A percentile compares a stretch with the other conserved stretches of the same genome.
These are phyloP conservation scores for Drosophila heteroneura DNA, from an alignment of 2,888 invertebrate genomes.

Conservation along the genomic window DNA sequence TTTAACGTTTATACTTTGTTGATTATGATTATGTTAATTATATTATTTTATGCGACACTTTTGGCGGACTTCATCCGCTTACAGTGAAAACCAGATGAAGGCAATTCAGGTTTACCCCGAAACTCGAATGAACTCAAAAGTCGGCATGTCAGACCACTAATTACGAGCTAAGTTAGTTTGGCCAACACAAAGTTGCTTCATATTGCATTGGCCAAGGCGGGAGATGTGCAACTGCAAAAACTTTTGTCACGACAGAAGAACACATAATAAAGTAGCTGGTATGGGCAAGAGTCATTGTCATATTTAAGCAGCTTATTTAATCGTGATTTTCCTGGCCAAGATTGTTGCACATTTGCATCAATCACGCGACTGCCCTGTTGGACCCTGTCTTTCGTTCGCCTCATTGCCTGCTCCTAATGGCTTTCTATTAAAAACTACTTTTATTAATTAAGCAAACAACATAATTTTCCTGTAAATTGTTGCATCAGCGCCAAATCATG, in stretches of 20 bases:
- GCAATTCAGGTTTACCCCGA: slow-evolving; percentile 52
- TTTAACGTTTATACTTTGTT: slow-evolving; percentile 81
- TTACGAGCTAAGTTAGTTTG: slow-evolving; percentile 6
- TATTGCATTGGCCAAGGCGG: slow-evolving; percentile 20
- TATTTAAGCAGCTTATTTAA: slow-evolving; percentile 16
- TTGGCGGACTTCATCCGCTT: slow-evolving; percentile 62
- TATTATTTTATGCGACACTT: slow-evolving; percentile 77
- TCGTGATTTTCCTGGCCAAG: slow-evolving; percentile 34
- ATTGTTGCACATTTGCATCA: slow-evolving; percentile 40
- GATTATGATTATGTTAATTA: slow-evolving; percentile 82
- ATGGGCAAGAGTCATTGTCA: background rate
- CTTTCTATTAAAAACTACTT: slow-evolving; percentile 79
- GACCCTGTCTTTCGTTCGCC: slow-evolving; percentile 57
- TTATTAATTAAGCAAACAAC: slow-evolving; percentile 81
- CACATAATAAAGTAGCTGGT: background rate
- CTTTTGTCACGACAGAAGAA: slow-evolving; percentile 13
- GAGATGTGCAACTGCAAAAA: slow-evolving; percentile 1
- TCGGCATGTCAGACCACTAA: slow-evolving; percentile 58
- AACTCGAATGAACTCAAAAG: slow-evolving; percentile 64
- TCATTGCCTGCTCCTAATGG: slow-evolving; percentile 51
- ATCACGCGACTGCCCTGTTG: slow-evolving; percentile 45
- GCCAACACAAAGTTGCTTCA: slow-evolving; percentile 15
- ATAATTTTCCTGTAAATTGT: slow-evolving; percentile 78
- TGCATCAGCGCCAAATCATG: slow-evolving; percentile 76
- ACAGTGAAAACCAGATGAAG: slow-evolving; percentile 51